These are phyloP conservation scores for Trachops cirrhosus DNA, from an alignment of 2,797 vertebrate genomes.

Conservation along the genomic window DNA sequence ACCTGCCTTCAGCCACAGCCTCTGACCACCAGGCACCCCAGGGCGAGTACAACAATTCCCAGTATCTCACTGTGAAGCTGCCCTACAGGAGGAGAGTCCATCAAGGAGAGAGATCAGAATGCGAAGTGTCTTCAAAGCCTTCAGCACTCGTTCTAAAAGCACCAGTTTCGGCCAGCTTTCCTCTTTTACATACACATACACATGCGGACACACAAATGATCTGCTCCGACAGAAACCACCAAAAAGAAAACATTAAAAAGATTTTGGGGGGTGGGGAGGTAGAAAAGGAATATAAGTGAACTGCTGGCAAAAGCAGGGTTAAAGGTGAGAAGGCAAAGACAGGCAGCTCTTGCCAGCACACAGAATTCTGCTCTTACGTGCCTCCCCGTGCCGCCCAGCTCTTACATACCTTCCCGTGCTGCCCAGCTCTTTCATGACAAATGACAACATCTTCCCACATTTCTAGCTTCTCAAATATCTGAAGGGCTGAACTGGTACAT, in stretches of 20 bases:
- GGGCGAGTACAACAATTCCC: constrained; percentile 1
- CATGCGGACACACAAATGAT: not conserved
- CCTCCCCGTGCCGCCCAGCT: constrained; percentile 95
- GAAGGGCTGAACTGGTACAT: constrained; percentile 92
- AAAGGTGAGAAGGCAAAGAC: not conserved
- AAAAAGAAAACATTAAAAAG: constrained; percentile 26
- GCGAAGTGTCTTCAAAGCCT: constrained; percentile 32
- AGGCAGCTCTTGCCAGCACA: not conserved
- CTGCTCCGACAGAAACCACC: not conserved
- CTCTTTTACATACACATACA: not conserved
- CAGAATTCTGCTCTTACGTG: constrained; percentile 67
- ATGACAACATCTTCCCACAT: constrained; percentile 97
- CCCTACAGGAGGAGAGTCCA: not conserved
- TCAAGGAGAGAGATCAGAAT: constrained; percentile 22
- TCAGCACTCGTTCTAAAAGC: constrained; percentile 31
- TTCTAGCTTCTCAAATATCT: constrained; percentile 93
- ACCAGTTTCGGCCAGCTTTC: not conserved
- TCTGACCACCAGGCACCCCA: constrained; percentile 11
- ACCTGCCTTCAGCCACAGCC: not conserved
- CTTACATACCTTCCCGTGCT: constrained; percentile 92
- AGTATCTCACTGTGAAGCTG: not conserved
- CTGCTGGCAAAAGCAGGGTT: not conserved
- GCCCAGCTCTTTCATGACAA: constrained; percentile 93
- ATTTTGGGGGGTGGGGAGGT: not conserved
- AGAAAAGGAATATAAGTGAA: not conserved